Evolutionary conservation across 2,888 invertebrate species (phyloP), one percentile per base, ranked within the genome.

Genomic region (Tetragnatha montana): DNA sequence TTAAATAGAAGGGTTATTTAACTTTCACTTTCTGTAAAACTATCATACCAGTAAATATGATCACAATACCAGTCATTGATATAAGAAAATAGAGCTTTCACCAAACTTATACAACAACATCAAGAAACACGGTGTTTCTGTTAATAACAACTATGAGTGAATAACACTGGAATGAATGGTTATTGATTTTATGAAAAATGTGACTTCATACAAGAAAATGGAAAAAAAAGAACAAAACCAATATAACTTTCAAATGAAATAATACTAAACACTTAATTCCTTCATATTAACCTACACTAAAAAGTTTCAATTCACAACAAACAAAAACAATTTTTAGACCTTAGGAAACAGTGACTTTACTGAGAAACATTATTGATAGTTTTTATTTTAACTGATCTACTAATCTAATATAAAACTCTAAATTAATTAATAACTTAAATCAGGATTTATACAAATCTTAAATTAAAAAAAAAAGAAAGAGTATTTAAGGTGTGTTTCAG

Each of bases 61-160:
- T 60, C 60, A 60, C 60, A 60, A 60, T 60, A 17, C 14, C 60
- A 60, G 17, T 17, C 60, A 60, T 60, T 60, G 14, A 60, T 17
- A 60, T 60, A 60, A 60, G 60, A 60, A 60, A 60, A 60, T 60
- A 60, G 60, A 60, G 60, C 60, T 60, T 60, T 60, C 60, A 60
- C 60, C 60, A 60, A 60, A 17, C 12, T 60, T 60, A 60, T 12
- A 17, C 60, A 60, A 12, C 17, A 10, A 60, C 60, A 60, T 60
- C 4, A 60, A 17, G 60, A 60, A 60, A 17, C 60, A 60, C 17
- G 12, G 10, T 17, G 17, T 60, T 17, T 17, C 60, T 17, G 17
- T 60, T 17, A 60, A 12, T 60, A 17, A 60, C 60, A 60, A 17
- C 14, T 60, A 60, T 60, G 60, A 60, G 17, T 17, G 14, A 60